Evolutionary conservation across 2,888 invertebrate species (phyloP).

Genomic region (Ennomos fuscantarius): DNA sequence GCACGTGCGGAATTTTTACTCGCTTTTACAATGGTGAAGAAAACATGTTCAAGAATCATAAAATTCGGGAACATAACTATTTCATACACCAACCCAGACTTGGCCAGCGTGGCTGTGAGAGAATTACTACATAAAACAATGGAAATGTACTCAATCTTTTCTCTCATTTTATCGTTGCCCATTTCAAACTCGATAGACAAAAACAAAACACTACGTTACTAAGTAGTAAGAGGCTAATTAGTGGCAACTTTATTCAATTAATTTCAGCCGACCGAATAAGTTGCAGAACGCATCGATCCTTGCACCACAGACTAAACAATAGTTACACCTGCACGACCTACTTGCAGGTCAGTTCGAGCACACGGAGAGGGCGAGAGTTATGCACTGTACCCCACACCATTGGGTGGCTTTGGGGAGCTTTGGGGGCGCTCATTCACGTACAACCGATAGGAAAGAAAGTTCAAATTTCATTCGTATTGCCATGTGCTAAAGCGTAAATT

Average conservation of each 20-base stretch:
- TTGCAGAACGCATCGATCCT: slow-evolving; percentile 69
- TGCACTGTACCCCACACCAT: slow-evolving; percentile 1
- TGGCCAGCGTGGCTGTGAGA: too few species aligned
- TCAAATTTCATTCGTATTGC: background rate
- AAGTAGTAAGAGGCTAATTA: too few species aligned
- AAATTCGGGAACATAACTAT: too few species aligned
- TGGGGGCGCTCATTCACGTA: slow-evolving; percentile 1
- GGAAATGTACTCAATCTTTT: too few species aligned
- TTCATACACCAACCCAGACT: too few species aligned
- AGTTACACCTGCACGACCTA: slow-evolving; percentile 59
- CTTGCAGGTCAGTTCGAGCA: slow-evolving; percentile 67
- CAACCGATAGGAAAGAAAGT: background rate
- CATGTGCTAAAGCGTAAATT: background rate
- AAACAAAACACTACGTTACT: background rate
- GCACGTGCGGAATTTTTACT: too few species aligned
- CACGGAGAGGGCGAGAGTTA: background rate
- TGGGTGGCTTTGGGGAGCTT: background rate
- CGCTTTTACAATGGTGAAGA: too few species aligned
- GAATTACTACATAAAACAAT: too few species aligned
- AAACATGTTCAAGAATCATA: too few species aligned
- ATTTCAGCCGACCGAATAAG: slow-evolving; percentile 41
- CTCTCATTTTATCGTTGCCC: too few species aligned
- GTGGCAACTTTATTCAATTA: slow-evolving; percentile 24
- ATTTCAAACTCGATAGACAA: too few species aligned
- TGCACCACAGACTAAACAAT: slow-evolving; percentile 64